Evolutionary conservation across 1,140 invertebrate species (phyloP).

Genomic region (Drosophila kepulauana): DNA sequence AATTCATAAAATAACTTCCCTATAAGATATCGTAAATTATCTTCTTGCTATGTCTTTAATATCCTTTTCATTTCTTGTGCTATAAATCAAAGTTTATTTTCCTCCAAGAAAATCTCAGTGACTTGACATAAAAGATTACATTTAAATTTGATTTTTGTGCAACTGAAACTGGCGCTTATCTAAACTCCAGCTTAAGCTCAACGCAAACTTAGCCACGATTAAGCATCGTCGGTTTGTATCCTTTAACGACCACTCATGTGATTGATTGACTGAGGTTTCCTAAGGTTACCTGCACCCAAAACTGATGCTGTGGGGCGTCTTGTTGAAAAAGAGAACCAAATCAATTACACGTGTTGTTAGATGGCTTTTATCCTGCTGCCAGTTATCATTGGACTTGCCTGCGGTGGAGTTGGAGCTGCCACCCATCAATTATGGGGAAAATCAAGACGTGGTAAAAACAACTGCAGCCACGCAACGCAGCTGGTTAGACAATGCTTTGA

Average conservation of each 20-base stretch:
- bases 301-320: slow-evolving; percentile 5
- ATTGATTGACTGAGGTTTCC: slow-evolving; percentile 60
- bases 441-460: slow-evolving; percentile 9
- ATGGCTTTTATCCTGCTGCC: slow-evolving; percentile 31
- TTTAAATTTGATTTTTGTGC: slow-evolving; percentile 25
- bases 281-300: slow-evolving; percentile 22
- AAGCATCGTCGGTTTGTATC: slow-evolving; percentile 26
- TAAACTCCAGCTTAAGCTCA: background rate
- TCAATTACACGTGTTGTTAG: slow-evolving; percentile 11
- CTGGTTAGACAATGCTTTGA: slow-evolving; percentile 29
- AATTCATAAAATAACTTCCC: no score
- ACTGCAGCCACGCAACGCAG: background rate
- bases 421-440: slow-evolving; percentile 60
- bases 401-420: background rate
- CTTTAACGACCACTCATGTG: slow-evolving; percentile 66
- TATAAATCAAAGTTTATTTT: slow-evolving; percentile 3
- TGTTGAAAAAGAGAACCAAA: background rate
- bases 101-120: slow-evolving; percentile 15
- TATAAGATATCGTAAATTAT: no score
- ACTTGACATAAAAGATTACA: background rate
- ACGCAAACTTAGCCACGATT: slow-evolving; percentile 12
- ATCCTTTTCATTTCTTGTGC: background rate
- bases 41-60: background rate
- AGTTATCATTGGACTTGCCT: slow-evolving; percentile 42
- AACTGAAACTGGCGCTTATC: background rate